A percentile compares a stretch with the other conserved stretches of the same genome.
Conservation (phyloP, 1,140 invertebrate species). For the Goniozus legneri region DNA sequence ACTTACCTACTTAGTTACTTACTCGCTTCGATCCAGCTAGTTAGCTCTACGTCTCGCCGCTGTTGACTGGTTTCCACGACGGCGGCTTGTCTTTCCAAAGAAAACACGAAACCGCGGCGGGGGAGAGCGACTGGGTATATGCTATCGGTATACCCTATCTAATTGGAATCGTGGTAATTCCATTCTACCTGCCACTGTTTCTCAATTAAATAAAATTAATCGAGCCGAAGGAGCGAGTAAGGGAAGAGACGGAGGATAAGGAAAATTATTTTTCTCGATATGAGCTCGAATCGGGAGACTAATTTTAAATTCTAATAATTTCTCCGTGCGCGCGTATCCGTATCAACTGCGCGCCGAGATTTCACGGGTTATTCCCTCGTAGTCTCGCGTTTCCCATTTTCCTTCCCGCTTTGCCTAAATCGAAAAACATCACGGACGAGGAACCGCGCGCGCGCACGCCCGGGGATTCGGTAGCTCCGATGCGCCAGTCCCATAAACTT, state of each 20-base stretch:
- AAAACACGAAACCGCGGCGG: conserved; percentile 20
- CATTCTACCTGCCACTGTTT: conserved; percentile 22
- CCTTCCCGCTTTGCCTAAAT: conserved; percentile 24
- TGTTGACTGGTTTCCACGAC: conserved; percentile 17
- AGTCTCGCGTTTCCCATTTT: conserved; percentile 14
- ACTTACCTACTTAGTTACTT: conserved; percentile 24
- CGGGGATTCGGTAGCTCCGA: conserved; percentile 21
- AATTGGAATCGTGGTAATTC: conserved; percentile 40
- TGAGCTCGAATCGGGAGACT: too few species aligned
- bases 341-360: background rate
- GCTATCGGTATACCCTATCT: too few species aligned
- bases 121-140: conserved; percentile 12
- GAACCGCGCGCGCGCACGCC: background rate
- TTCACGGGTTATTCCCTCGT: conserved; percentile 10
- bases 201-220: conserved; percentile 22
- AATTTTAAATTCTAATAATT: too few species aligned
- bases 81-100: conserved; percentile 25
- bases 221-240: background rate
- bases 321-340: background rate
- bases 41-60: conserved; percentile 11
- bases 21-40: conserved; percentile 16
- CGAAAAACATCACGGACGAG: conserved; percentile 28
- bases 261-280: too few species aligned
- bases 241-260: too few species aligned
- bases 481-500: too few species aligned